Base-by-base conservation (phyloP, 2,888 invertebrate species). In the Nemapogon koenigi region DNA sequence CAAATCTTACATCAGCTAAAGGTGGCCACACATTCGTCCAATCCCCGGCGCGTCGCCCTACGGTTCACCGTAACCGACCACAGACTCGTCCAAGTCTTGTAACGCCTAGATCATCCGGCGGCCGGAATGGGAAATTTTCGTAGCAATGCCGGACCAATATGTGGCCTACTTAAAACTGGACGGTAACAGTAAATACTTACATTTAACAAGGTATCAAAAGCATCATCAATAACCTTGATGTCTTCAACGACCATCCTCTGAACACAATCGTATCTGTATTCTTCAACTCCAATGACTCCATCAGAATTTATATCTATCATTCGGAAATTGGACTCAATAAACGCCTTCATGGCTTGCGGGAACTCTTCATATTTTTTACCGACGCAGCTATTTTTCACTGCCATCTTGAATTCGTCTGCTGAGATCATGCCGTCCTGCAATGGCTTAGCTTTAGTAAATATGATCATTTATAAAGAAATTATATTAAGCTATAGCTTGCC, bases 321-420 rank as follows among this genome's bases (percentile, higher is more conserved):
- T 57, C 86, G 86, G 62, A 91, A 92, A 67, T 90, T 90, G 37
- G 88, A 85, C 61, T 91, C 91, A 56, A 91, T 91, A 62, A 91
- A 91, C 58, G 90, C 89, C 31, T 11, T 33, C 33, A 33, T 33
- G n/a, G 33, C 90, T 65, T 91, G 89, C 0, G 91, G 91, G 55
- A 92, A 91, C 42, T 91, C 89, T 8, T 85, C 84, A 56, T 89
- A 91, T 44, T 83, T 81, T 52, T 87, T 83, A 3, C 91, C 91
- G 15, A 91, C 82, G 56, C 91, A 91, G 48, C 88, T 89, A 59
- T 86, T 88, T 62, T 90, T 86, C 1, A 92, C 90, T 1, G 91
- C 91, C 50, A 60, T 62, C 59, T 91, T 91, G 70, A 91, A 91
- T 59, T 92, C 91, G 1, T 89, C 89, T 39, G 86, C 86, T 3